These are phyloP conservation scores for Tupiocoris notatus DNA, from an alignment of 2,888 invertebrate genomes.

Conservation along the genomic window DNA sequence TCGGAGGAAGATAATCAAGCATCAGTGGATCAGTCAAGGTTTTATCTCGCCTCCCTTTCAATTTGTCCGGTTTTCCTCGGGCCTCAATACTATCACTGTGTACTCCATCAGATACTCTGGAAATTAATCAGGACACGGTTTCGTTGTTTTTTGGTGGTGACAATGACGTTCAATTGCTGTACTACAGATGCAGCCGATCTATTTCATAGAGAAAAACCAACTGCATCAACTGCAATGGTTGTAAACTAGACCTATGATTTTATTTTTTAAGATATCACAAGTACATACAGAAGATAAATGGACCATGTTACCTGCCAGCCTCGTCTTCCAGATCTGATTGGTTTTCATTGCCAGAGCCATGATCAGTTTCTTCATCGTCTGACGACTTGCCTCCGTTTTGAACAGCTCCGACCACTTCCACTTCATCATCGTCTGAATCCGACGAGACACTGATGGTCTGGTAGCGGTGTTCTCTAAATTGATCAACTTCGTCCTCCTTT, in stretches of 20 bases:
- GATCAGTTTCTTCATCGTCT: not conserved
- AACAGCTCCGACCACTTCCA: slow-evolving; percentile 8
- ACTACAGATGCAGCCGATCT: too few species aligned
- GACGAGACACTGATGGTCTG: slow-evolving; percentile 5
- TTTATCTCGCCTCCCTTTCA: slow-evolving; percentile 9
- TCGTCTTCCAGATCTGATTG: not conserved
- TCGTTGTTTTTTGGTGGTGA: too few species aligned
- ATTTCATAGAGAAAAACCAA: too few species aligned
- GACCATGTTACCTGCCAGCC: slow-evolving; percentile 4
- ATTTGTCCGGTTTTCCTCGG: not conserved
- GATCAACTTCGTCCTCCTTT: slow-evolving; percentile 20
- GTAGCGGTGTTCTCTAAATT: slow-evolving; percentile 21
- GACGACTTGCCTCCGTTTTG: slow-evolving; percentile 16
- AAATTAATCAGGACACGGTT: too few species aligned
- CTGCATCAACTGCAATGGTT: too few species aligned
- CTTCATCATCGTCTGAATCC: slow-evolving; percentile 14
- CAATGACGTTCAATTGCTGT: too few species aligned
- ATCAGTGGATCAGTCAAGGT: slow-evolving; percentile 22
- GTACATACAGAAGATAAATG: too few species aligned
- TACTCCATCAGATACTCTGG: too few species aligned
- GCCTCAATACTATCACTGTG: not conserved
- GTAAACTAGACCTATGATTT: too few species aligned
- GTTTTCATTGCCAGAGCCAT: not conserved
- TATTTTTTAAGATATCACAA: too few species aligned
- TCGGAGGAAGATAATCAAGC: slow-evolving; percentile 73